Percentiles rank a stretch among this genome's conserved stretches.
These are phyloP conservation scores for Microtus richardsoni DNA, from an alignment of 2,113 vertebrate species.

Conservation along the genomic window DNA sequence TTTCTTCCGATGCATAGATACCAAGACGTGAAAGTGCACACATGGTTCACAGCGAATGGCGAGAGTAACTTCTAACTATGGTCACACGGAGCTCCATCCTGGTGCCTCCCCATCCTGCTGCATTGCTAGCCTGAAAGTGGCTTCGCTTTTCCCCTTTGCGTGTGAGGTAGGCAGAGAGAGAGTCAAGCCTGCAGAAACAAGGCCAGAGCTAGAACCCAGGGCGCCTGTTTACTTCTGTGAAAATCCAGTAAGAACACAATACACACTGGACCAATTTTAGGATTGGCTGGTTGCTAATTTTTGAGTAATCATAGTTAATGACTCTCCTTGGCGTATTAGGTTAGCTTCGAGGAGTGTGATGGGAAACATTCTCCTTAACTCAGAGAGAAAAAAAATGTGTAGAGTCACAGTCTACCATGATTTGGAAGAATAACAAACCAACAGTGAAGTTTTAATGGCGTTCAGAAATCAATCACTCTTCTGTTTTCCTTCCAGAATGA, in stretches of 20 bases:
- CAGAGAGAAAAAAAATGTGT: conserved; percentile 34
- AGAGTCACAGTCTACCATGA: conserved; percentile 65
- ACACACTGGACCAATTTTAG: background rate
- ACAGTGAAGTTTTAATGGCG: background rate
- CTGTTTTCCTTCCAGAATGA: conserved; percentile 36
- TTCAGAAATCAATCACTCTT: background rate
- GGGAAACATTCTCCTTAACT: conserved; percentile 11
- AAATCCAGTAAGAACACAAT: conserved; percentile 43
- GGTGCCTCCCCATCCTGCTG: background rate
- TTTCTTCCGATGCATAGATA: background rate
- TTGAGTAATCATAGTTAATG: background rate
- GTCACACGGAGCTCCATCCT: background rate
- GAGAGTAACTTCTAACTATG: background rate
- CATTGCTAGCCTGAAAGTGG: background rate
- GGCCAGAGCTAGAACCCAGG: background rate
- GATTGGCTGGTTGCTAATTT: background rate
- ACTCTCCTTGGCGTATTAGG: background rate
- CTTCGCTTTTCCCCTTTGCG: conserved; percentile 5
- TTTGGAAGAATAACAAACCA: conserved; percentile 54
- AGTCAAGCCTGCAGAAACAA: background rate
- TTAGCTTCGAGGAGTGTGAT: background rate
- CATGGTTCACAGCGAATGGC: background rate
- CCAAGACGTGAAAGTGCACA: background rate
- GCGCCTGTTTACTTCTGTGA: background rate
- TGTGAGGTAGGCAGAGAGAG: background rate